phyloP scores from a whole-genome alignment of 2,888 invertebrate genomes.

The Rotaria magnacalcarata region DNA sequence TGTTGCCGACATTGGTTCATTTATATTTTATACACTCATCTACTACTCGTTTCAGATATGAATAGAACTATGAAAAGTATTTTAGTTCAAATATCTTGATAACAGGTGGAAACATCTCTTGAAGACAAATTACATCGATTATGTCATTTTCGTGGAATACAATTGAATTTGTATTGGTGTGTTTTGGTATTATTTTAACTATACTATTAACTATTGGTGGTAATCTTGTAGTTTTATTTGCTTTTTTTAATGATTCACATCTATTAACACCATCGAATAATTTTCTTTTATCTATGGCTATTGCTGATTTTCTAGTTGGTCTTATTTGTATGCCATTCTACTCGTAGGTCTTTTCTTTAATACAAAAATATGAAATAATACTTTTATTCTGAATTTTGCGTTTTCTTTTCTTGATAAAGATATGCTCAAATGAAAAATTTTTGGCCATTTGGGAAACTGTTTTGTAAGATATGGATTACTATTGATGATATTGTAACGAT shows the following conservation, averaged over 20 bases:
- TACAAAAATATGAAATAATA: too few species aligned
- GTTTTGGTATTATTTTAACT: not conserved
- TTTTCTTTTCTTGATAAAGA: not conserved
- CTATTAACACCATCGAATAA: conserved; percentile 16
- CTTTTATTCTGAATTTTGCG: too few species aligned
- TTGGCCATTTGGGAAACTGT: not conserved
- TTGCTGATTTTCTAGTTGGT: conserved; percentile 17
- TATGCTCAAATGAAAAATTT: not conserved
- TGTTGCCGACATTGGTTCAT: too few species aligned
- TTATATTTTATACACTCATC: not conserved
- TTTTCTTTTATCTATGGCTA: conserved; percentile 11
- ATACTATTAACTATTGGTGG: not conserved
- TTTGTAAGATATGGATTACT: conserved; percentile 18
- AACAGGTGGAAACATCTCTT: not conserved
- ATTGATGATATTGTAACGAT: conserved; percentile 18
- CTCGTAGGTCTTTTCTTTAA: not conserved
- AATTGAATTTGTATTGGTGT: not conserved
- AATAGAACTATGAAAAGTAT: not conserved
- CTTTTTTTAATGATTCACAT: conserved; percentile 26
- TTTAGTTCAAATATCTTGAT: not conserved
- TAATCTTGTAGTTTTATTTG: conserved; percentile 25
- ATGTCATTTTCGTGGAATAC: not conserved
- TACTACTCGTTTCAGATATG: not conserved
- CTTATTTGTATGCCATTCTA: conserved; percentile 24
- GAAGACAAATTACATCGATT: not conserved